A percentile compares a stretch with the other conserved stretches of the same genome.
Evolutionary conservation across 2,113 vertebrate genomes (phyloP).

Genomic region (Eulacestoma nigropectus): DNA sequence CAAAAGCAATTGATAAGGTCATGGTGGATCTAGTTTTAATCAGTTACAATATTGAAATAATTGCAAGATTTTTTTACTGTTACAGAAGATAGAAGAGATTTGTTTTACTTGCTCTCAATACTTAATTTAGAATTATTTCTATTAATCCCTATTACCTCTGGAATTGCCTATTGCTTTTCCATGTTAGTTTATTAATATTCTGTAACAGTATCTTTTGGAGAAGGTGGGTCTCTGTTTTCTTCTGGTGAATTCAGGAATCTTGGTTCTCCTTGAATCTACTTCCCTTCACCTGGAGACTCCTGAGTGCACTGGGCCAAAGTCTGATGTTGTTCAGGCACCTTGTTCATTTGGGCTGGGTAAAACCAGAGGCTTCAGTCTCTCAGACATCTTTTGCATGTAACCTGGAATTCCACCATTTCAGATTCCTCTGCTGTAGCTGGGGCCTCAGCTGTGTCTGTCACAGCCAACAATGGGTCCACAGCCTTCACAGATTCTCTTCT

Average conservation of each 20-base stretch:
- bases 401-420: background rate
- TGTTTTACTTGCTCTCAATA: background rate
- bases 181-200: background rate
- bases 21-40: background rate
- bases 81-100: background rate
- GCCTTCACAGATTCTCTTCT: background rate
- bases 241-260: background rate
- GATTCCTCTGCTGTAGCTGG: background rate
- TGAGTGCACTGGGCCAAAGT: background rate
- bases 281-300: background rate
- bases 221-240: background rate
- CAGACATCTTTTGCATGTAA: background rate
- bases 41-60: background rate
- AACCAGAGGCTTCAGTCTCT: background rate
- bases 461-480: background rate
- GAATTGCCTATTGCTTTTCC: background rate
- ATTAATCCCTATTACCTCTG: background rate
- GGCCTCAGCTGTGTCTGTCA: background rate
- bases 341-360: background rate
- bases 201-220: background rate
- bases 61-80: background rate
- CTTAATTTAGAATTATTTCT: background rate
- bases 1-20: background rate
- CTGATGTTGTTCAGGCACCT: background rate
- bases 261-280: background rate